Base-by-base conservation (phyloP, 2,888 invertebrate genomes). In the Lamellibrachia columna region DNA sequence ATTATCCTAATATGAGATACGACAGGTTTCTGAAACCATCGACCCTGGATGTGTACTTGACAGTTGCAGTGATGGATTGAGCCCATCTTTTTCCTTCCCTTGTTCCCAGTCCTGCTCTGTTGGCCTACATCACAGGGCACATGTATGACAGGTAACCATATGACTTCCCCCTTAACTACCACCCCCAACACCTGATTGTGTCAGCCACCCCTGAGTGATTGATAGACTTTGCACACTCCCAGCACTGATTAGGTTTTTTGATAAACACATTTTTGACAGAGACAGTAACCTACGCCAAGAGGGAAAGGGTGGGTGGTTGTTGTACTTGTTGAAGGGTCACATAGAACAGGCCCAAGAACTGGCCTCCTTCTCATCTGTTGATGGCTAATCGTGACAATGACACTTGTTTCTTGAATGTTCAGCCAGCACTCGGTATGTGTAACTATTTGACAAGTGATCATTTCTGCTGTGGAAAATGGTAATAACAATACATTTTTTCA, bases 161-260 rank as follows among this genome's bases (percentile, higher is more conserved):
- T 40, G 40, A 40, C 40, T 40, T 40, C 40, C 40, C 40, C 40
- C 40, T 40, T 40, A 40, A 40, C 40, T 40, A 40, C 40, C 40
- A 40, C 40, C 75, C 75, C 75, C 75, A 75, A 9, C 9, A 9
- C 55, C 55, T 6, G 8, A 55, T 7, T 75, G n/a, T 75, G 75
- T 75, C 75, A 75, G 75, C n/a, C n/a, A 75, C 75, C 75, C 75
- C 75, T 75, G 75, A n/a, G 75, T 75, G 75, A 75, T 75, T 75
- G 75, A 75, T 75, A 3, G 22, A 15, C 1, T 75, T 75, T n/a
- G 3, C 75, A 75, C 75, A 75, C 75, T 75, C n/a, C 75, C 75
- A 75, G 75, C 22, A 15, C 22, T 75, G 75, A 75, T 75, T 75
- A 75, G 22, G 75, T 75, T 75, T 75, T 75, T 75, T 15, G n/a